Conservation (phyloP, 2,797 vertebrate genomes). For the Paguma larvata region DNA sequence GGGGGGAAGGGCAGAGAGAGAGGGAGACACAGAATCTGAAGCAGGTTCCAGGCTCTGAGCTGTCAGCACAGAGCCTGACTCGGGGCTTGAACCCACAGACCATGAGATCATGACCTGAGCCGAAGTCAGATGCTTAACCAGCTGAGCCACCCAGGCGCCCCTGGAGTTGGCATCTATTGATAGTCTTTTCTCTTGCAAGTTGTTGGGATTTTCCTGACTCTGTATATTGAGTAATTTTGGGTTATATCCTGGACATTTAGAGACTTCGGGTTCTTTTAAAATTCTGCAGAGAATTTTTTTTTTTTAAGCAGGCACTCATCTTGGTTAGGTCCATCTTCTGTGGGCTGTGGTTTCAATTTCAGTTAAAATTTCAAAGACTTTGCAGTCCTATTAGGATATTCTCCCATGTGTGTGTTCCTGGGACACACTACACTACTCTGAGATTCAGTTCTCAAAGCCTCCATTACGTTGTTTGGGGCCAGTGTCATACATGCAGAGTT, state of each 20-base stretch:
- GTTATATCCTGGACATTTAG: background rate
- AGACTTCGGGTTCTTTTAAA: background rate
- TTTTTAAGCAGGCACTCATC: background rate
- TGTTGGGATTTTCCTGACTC: conserved; percentile 20
- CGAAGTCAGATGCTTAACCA: too few species aligned
- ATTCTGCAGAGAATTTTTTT: background rate
- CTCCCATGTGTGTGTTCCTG: background rate
- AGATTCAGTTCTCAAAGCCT: background rate
- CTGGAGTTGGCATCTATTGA: background rate
- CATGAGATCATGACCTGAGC: too few species aligned
- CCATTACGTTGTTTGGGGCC: background rate
- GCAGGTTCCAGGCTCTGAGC: too few species aligned
- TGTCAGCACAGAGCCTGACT: too few species aligned
- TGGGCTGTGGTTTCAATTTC: background rate
- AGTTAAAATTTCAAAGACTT: conserved; percentile 10
- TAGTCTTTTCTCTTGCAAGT: background rate
- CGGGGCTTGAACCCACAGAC: too few species aligned
- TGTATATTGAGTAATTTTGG: background rate
- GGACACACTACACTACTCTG: background rate
- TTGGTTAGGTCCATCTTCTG: background rate
- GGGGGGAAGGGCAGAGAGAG: too few species aligned
- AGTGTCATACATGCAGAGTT: background rate
- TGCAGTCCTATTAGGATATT: background rate
- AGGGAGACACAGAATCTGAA: too few species aligned
- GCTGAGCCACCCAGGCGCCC: too few species aligned